phyloP scores from a whole-genome alignment of 2,888 invertebrate genomes.

The Dichetophora obliterata region DNA sequence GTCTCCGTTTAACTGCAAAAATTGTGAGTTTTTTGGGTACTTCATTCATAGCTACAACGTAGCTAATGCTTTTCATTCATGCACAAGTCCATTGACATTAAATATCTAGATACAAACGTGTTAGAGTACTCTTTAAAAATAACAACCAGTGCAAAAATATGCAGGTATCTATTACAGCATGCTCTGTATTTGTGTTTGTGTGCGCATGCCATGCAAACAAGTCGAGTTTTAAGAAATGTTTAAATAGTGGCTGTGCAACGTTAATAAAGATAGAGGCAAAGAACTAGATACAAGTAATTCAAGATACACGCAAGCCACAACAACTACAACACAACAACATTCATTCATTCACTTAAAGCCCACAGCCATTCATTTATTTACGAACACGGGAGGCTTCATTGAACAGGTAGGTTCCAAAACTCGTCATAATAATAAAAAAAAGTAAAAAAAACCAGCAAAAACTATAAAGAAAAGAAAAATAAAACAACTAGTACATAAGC shows the following conservation, averaged over 20 bases:
- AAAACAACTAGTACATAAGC: too few species aligned
- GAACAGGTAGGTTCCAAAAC: not conserved
- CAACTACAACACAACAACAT: constrained; percentile 1
- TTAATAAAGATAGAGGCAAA: constrained; percentile 12
- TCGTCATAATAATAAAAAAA: not conserved
- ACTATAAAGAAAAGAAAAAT: not conserved
- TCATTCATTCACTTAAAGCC: too few species aligned
- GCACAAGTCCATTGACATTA: constrained; percentile 66
- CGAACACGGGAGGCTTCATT: not conserved
- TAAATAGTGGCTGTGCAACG: not conserved
- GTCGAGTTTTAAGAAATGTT: not conserved
- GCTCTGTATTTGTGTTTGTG: not conserved
- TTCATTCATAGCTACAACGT: not conserved
- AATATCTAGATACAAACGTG: constrained; percentile 43
- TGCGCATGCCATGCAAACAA: not conserved
- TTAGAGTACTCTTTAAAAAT: not conserved
- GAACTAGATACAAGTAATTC: constrained; percentile 8
- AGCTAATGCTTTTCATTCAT: constrained; percentile 54
- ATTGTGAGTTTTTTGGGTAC: not conserved
- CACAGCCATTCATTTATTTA: too few species aligned
- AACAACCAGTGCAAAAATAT: not conserved
- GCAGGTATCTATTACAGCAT: not conserved
- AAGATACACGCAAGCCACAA: constrained; percentile 11
- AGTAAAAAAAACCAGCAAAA: not conserved
- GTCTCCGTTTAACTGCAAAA: not conserved